A percentile compares a stretch with the other conserved stretches of the same genome.
These are phyloP conservation scores for Periparus ater DNA, from an alignment of 2,797 vertebrate species.

Conservation along the genomic window DNA sequence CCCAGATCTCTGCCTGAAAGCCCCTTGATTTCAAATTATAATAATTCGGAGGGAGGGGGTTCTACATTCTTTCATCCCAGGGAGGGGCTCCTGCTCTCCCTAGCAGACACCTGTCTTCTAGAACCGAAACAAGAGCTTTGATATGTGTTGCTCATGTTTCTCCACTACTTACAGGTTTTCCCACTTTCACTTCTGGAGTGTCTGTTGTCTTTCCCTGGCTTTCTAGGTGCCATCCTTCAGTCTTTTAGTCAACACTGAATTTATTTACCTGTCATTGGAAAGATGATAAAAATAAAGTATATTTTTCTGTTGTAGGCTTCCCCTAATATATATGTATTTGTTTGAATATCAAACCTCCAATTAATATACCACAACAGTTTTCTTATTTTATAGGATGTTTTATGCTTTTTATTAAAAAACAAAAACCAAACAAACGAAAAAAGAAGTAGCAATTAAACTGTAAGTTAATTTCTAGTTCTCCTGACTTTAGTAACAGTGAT, in stretches of 20 bases:
- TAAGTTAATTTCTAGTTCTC: background rate
- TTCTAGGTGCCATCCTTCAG: background rate
- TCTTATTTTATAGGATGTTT: background rate
- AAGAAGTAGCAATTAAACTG: background rate
- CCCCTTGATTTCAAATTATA: too few species aligned
- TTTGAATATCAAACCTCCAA: background rate
- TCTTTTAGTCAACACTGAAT: background rate
- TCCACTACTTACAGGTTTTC: background rate
- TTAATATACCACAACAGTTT: background rate
- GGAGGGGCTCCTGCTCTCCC: too few species aligned
- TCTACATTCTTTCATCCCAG: too few species aligned
- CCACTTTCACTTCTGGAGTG: background rate
- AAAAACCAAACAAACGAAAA: background rate
- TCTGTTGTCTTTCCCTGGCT: background rate
- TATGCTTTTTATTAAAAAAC: background rate
- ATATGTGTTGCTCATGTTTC: background rate
- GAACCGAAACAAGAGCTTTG: background rate
- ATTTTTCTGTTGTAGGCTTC: background rate
- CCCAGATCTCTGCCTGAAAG: too few species aligned
- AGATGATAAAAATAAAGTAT: background rate
- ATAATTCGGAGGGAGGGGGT: too few species aligned
- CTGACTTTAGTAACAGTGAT: background rate
- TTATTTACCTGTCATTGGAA: background rate
- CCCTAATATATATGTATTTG: background rate
- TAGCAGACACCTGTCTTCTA: too few species aligned